Evolutionary conservation across 2,797 vertebrate genomes (phyloP).

Genomic region (Euphonia xanthogaster): DNA sequence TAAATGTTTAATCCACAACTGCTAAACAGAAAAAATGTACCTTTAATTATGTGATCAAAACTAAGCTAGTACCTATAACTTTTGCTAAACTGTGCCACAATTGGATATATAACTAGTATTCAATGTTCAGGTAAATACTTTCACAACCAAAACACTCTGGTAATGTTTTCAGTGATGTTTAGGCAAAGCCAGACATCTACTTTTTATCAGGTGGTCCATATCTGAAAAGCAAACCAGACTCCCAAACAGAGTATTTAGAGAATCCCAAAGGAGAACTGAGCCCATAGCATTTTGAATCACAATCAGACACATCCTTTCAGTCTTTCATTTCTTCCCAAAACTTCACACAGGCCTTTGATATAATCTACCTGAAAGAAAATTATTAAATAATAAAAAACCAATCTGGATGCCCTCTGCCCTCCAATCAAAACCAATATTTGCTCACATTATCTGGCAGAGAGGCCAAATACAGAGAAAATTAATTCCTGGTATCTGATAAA

Average conservation of each 20-base stretch:
- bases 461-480: constrained; percentile 18
- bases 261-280: not conserved
- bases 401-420: not conserved
- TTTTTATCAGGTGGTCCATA: not conserved
- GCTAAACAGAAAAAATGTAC: not conserved
- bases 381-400: not conserved
- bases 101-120: not conserved
- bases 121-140: not conserved
- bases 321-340: not conserved
- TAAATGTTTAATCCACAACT: not conserved
- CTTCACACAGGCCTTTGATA: not conserved
- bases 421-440: not conserved
- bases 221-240: not conserved
- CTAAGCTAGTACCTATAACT: not conserved
- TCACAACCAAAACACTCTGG: not conserved
- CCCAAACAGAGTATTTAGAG: not conserved
- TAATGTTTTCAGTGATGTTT: not conserved
- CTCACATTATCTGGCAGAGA: constrained; percentile 11
- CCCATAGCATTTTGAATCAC: rapidly evolving
- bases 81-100: not conserved
- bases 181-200: not conserved
- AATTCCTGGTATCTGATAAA: constrained; percentile 26
- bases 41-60: not conserved
- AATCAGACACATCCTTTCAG: not conserved
- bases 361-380: not conserved